Base-by-base conservation (phyloP, 1,140 invertebrate species). In the Euwallacea similis region DNA sequence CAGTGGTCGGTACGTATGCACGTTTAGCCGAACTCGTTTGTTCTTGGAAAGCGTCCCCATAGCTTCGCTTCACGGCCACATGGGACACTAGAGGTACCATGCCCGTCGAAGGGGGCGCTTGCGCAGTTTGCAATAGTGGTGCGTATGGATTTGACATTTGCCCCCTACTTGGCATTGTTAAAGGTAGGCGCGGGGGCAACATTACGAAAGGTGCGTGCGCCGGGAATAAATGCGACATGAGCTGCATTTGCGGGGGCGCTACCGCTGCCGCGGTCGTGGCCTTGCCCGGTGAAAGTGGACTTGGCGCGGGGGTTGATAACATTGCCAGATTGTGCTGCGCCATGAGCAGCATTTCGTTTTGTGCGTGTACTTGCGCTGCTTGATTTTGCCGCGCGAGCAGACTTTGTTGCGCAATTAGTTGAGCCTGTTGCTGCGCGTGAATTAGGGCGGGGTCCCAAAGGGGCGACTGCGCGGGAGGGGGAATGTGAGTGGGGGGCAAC, bases 381-480 rank as follows among this genome's bases (percentile, higher is more conserved):
- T 64, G 79, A 69, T 62, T 77, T 55, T 83, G 82, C 3, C 80
- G 77, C 0, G 80, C 79, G 11, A 82, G 68, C 61, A 82, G 68
- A 59, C 78, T 81, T 47, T 82, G 81, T 53, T 82, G 82, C 33
- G 81, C 82, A 50, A 84, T 82, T 68, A 83, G 79, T 73, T 83
- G 81, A 3, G 81, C 82, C 61, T 83, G 83, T 72, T 82, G 81
- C 58, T 81, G 80, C 10, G 79, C 79, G 46, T 71, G 69, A 46
- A 79, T 76, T 10, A 81, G 58, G 7, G 78, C 73, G 21, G 75
- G 76, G 63, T 77, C 79, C 80, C 79, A 80, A 9, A 76, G 78
- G 7, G 72, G 82, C 71, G 75, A 76, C 69, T 78, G 76, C 77
- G 87, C 86, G 75, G 87, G 83, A 66, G 88, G 82, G 73, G 84